A percentile compares a stretch with the other conserved stretches of the same genome.
These are phyloP conservation scores for Keiferia lycopersicella DNA, from an alignment of 2,888 invertebrate species.

Conservation along the genomic window DNA sequence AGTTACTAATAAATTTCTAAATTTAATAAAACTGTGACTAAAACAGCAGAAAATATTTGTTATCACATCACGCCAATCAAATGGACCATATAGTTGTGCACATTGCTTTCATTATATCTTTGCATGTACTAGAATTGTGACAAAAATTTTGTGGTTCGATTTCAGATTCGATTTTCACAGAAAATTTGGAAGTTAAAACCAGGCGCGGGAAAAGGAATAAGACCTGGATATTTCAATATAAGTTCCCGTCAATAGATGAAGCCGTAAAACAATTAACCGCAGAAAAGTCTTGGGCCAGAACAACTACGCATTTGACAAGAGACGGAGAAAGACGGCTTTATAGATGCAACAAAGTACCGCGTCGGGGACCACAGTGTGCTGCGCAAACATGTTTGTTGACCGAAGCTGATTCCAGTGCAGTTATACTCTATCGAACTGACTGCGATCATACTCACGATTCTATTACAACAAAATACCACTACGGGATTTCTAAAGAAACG, in stretches of 20 bases:
- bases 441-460: constrained; percentile 34
- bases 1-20: too few species aligned
- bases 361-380: constrained; percentile 33
- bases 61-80: too few species aligned
- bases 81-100: too few species aligned
- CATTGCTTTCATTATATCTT: too few species aligned
- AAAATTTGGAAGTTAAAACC: constrained; percentile 14
- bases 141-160: background rate
- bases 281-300: constrained; percentile 30
- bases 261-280: constrained; percentile 30
- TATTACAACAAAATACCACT: constrained; percentile 25
- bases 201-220: constrained; percentile 29
- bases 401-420: constrained; percentile 31
- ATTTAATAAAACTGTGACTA: too few species aligned
- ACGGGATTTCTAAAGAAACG: constrained; percentile 31
- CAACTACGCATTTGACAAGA: constrained; percentile 23
- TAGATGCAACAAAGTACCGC: constrained; percentile 34
- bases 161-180: background rate
- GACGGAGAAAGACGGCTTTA: constrained; percentile 32
- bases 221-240: constrained; percentile 27
- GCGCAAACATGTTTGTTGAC: constrained; percentile 33
- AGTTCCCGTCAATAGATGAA: constrained; percentile 21
- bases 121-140: too few species aligned
- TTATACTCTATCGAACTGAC: constrained; percentile 34
- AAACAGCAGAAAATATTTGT: too few species aligned